Conservation (phyloP, 2,113 vertebrate species). For the Dolichotis patagonum region DNA sequence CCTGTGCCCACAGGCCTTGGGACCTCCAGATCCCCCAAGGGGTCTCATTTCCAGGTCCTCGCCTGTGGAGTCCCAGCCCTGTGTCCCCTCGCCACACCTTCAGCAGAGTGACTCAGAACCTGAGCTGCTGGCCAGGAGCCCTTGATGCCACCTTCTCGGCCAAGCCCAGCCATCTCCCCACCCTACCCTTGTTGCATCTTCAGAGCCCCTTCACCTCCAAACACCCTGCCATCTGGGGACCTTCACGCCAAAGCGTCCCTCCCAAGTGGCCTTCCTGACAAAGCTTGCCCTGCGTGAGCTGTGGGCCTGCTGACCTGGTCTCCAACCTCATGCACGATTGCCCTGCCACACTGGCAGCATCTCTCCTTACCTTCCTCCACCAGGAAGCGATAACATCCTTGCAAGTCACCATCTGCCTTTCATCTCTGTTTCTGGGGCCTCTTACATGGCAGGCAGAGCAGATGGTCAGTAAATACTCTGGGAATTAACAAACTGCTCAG, state of each 20-base stretch:
- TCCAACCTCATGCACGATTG: background rate
- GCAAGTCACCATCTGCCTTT: background rate
- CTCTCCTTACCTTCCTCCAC: background rate
- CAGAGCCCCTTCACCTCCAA: background rate
- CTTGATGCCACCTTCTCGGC: background rate
- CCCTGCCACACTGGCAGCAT: background rate
- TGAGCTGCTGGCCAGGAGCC: no score
- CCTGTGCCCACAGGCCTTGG: background rate
- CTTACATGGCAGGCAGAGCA: background rate
- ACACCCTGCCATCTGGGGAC: background rate
- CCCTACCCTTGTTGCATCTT: background rate
- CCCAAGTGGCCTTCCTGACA: background rate
- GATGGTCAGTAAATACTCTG: background rate
- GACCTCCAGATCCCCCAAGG: background rate
- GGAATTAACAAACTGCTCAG: background rate
- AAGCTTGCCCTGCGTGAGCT: background rate
- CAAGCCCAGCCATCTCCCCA: background rate
- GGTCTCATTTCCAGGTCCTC: background rate
- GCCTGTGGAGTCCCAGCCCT: fast-evolving
- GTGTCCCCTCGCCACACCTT: background rate
- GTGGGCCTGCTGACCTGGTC: background rate
- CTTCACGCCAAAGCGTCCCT: background rate
- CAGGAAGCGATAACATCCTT: background rate
- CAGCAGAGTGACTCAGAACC: background rate
- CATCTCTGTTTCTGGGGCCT: background rate